Percentiles rank a stretch among this genome's conserved stretches.
These are phyloP conservation scores for Pachypsylla venusta DNA, from an alignment of 1,140 invertebrate genomes.

Conservation along the genomic window DNA sequence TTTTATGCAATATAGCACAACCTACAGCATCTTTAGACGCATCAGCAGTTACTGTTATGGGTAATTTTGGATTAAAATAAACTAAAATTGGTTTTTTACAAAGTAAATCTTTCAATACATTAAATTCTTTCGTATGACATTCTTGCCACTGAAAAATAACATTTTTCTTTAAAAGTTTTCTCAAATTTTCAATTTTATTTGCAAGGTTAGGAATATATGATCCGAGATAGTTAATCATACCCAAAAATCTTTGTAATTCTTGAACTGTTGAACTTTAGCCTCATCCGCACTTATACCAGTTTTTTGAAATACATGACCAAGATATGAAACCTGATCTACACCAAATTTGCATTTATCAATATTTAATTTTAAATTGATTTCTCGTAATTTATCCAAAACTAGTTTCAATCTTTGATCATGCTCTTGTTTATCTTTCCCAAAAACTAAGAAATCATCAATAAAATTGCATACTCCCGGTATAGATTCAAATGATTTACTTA, in stretches of 20 bases:
- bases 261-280: conserved; percentile 21
- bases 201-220: conserved; percentile 23
- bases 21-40: conserved; percentile 23
- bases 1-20: conserved; percentile 23
- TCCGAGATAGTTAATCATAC: conserved; percentile 21
- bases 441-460: conserved; percentile 27
- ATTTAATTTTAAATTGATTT: conserved; percentile 22
- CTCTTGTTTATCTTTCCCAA: conserved; percentile 21
- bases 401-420: conserved; percentile 26
- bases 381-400: conserved; percentile 22
- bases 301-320: conserved; percentile 22
- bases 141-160: conserved; percentile 22
- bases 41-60: conserved; percentile 10
- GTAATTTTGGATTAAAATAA: conserved; percentile 15
- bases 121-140: conserved; percentile 14
- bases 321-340: conserved; percentile 19
- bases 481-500: conserved; percentile 23
- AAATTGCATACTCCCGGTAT: conserved; percentile 23
- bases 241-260: conserved; percentile 24
- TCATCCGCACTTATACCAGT: conserved; percentile 20
- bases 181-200: conserved; percentile 17
- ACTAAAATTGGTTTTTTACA: conserved; percentile 10
- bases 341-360: conserved; percentile 22
- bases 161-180: conserved; percentile 22
- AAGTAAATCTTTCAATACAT: conserved; percentile 17